These are phyloP conservation scores for Ichneumoninae sp. DNA, from an alignment of 2,888 invertebrate species.

Conservation along the genomic window DNA sequence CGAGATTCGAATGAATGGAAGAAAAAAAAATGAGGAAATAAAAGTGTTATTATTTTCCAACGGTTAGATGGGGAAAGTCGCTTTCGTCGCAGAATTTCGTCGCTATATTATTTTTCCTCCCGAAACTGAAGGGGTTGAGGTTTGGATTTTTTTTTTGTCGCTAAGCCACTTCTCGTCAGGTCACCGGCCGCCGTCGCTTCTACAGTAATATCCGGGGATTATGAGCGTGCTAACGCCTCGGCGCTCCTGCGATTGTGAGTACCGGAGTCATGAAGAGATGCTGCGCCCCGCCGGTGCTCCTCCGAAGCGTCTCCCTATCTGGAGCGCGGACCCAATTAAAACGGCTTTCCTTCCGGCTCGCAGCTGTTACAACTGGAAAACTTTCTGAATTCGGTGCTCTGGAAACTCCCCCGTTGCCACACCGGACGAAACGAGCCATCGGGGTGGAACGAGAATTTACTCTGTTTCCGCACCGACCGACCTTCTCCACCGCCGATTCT, in stretches of 20 bases:
- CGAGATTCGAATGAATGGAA: neutral
- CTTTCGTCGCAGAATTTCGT: constrained; percentile 14
- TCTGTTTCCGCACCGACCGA: constrained; percentile 40
- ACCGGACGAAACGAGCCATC: constrained; percentile 55
- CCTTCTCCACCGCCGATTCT: constrained; percentile 51
- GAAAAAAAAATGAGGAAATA: neutral
- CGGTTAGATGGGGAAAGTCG: neutral
- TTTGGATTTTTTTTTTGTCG: constrained; percentile 40
- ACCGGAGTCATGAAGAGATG: constrained; percentile 3
- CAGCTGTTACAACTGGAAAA: constrained; percentile 76
- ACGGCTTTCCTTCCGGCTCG: constrained; percentile 73
- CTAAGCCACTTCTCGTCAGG: constrained; percentile 64
- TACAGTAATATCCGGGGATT: constrained; percentile 67
- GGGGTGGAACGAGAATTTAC: constrained; percentile 68
- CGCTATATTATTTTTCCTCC: constrained; percentile 20
- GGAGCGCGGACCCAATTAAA: constrained; percentile 75
- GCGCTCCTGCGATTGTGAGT: constrained; percentile 51
- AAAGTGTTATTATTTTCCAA: neutral
- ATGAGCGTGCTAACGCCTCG: constrained; percentile 67
- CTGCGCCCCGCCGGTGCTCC: constrained; percentile 40
- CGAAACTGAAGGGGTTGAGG: neutral
- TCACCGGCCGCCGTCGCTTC: constrained; percentile 48
- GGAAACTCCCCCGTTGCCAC: constrained; percentile 54
- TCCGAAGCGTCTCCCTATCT: constrained; percentile 1
- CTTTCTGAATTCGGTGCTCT: constrained; percentile 71